A percentile compares a stretch with the other conserved stretches of the same genome.
Conservation (phyloP, 2,113 vertebrate genomes). For the Psephotus haematonotus region DNA sequence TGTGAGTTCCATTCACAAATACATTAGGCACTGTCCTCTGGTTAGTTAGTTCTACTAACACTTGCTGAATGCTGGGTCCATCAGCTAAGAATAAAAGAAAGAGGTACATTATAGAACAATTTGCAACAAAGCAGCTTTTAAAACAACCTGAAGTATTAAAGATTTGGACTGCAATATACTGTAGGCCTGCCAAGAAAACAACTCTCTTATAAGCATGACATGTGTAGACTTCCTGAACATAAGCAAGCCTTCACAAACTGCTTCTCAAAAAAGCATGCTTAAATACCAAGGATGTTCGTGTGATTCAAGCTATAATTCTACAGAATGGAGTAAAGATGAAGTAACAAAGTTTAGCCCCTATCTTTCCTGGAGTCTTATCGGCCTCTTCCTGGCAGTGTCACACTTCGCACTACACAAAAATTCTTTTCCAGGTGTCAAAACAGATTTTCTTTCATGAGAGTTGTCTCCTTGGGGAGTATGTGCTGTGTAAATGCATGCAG, state of each 20-base stretch:
- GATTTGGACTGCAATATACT: background rate
- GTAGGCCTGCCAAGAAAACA: background rate
- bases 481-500: background rate
- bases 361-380: background rate
- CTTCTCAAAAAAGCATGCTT: background rate
- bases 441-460: background rate
- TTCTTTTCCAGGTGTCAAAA: background rate
- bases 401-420: background rate
- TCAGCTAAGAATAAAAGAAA: conserved; percentile 76
- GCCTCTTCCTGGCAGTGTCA: background rate
- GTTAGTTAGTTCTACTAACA: conserved; percentile 86
- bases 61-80: conserved; percentile 86
- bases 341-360: background rate
- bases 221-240: background rate
- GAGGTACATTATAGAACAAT: background rate
- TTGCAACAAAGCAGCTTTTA: background rate
- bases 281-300: background rate
- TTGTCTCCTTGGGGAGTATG: background rate
- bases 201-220: background rate
- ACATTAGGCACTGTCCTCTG: conserved; percentile 93
- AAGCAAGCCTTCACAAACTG: background rate
- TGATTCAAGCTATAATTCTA: background rate
- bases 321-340: background rate
- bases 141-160: background rate
- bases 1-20: conserved; percentile 92